Evolutionary conservation across 1,140 invertebrate genomes (phyloP).

Genomic region (Saccostrea glomerata): DNA sequence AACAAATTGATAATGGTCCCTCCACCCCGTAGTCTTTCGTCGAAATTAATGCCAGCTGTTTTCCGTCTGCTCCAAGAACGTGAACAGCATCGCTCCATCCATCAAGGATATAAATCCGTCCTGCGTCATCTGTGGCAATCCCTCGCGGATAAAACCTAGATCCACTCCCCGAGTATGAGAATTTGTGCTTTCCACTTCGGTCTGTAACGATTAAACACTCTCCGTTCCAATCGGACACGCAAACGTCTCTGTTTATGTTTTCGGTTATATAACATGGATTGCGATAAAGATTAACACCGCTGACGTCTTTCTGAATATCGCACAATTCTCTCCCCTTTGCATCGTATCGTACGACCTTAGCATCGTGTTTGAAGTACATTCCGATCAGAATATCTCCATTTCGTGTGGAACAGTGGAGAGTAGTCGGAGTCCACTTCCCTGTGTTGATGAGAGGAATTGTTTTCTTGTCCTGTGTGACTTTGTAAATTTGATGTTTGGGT

Average conservation of each 20-base stretch:
- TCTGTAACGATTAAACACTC: not conserved
- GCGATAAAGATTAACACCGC: not conserved
- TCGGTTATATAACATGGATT: not conserved
- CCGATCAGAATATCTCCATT: not conserved
- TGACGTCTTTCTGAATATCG: not conserved
- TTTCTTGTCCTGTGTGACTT: not conserved
- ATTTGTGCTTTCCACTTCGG: not conserved
- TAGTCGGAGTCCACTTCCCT: not conserved
- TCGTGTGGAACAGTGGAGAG: not conserved
- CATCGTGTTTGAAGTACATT: conserved; percentile 5
- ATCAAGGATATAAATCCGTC: not conserved
- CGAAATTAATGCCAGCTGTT: not conserved
- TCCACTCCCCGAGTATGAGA: not conserved
- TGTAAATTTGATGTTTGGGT: not conserved
- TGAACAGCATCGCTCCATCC: not conserved
- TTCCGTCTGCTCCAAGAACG: not conserved
- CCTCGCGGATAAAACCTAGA: conserved; percentile 16
- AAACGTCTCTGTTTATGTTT: not conserved
- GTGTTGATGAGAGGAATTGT: not conserved
- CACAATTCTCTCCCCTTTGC: not conserved
- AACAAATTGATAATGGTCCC: not conserved
- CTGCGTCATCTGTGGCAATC: not conserved
- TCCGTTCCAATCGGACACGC: conserved; percentile 7
- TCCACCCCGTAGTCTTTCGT: not conserved
- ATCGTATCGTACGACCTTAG: not conserved